These are phyloP conservation scores for Cyanoderma ruficeps DNA, from an alignment of 2,113 vertebrate genomes.

Conservation along the genomic window DNA sequence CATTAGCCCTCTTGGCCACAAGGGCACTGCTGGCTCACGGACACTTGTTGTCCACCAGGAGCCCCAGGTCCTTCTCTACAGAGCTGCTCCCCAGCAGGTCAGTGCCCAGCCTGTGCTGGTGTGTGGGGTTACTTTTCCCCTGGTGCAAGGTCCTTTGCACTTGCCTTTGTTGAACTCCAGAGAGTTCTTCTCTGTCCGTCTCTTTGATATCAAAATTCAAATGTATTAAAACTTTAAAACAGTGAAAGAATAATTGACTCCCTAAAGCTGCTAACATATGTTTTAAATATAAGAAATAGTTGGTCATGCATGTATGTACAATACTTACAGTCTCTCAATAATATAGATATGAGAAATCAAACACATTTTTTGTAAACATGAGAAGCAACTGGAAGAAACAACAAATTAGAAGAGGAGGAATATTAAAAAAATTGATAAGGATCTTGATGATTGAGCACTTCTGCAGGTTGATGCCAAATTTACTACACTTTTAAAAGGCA, in stretches of 20 bases:
- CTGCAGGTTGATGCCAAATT: not conserved
- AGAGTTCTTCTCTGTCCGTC: not conserved
- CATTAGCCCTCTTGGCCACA: not conserved
- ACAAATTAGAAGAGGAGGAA: not conserved
- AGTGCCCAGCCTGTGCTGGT: not conserved
- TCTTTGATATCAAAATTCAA: not conserved
- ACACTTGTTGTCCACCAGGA: not conserved
- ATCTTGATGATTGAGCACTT: slow-evolving; percentile 42
- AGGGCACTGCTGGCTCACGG: not conserved
- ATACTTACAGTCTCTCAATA: not conserved
- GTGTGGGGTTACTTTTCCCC: not conserved
- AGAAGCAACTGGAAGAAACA: slow-evolving; percentile 13
- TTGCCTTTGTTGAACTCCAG: not conserved
- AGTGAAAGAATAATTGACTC: not conserved
- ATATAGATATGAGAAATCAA: not conserved
- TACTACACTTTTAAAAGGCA: not conserved
- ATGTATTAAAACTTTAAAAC: not conserved
- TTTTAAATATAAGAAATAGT: not conserved
- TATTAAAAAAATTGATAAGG: not conserved
- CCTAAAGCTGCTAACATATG: not conserved
- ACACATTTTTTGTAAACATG: not conserved
- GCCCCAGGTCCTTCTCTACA: rapidly evolving
- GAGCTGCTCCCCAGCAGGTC: not conserved
- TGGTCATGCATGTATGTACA: not conserved
- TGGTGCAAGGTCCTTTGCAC: not conserved